Base-by-base conservation (phyloP, 1,140 invertebrate genomes). In the Caenorhabditis latens region DNA sequence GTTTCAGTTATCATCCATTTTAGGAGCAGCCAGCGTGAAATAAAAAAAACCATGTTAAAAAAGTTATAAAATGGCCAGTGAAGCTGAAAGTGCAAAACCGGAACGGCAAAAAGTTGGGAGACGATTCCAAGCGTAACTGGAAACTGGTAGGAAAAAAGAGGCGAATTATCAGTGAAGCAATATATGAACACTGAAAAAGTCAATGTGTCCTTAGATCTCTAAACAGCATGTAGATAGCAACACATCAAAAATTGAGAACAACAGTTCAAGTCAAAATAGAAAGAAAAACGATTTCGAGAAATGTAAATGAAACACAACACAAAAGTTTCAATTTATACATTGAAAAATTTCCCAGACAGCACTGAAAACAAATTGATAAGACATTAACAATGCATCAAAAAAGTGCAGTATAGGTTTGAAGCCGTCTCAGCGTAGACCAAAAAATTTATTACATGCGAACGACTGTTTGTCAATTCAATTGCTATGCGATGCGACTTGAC, bases 381-480 rank as follows among this genome's bases (percentile, higher is more conserved):
- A 7, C 13, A 24, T 61, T n/a, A n/a, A 24, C 7, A 61, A 40
- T 14, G 32, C 32, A 65, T 42, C 63, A 65, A 42, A 65, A 42
- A 58, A 32, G 32, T 7, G 6, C 19, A 65, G 9, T 65, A 32
- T 2, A 0, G 32, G 61, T 65, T 65, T 71, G 65, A 71, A 71
- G 40, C 11, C 1, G 9, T 40, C 32, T 40, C 65, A 71, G 40
- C 14, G 16, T 6, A 71, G 8, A 46, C 21, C 8, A 11, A 63
- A 24, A 63, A 46, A 71, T 46, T 43, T 50, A 53, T 50, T 13
- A 79, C 46, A 79, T 79, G 71, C 71, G 71, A 79, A 79, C 46
- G 46, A 79, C 71, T 71, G 43, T 71, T 71, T 71, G 42, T 79
- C 71, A 42, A 71, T 71, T 71, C 65, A 24, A 79, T 79, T 71